A percentile compares a stretch with the other conserved stretches of the same genome.
Evolutionary conservation across 2,888 invertebrate species (phyloP).

Genomic region (Sinohyriopsis cumingii): DNA sequence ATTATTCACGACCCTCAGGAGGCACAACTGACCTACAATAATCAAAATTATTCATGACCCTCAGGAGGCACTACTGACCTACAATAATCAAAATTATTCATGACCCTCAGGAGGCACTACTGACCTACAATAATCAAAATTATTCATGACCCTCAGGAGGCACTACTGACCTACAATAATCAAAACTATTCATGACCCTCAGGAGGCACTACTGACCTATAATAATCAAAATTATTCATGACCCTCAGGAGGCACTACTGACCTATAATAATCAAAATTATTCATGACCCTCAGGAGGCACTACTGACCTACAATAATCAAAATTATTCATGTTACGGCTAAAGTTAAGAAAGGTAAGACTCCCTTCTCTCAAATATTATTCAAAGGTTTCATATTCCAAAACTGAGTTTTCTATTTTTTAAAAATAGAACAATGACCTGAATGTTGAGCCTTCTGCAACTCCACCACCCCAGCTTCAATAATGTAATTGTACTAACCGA

Average conservation of each 20-base stretch:
- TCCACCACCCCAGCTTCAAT: no score
- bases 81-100: background rate
- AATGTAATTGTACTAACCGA: no score
- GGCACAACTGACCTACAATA: background rate
- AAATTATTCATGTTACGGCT: background rate
- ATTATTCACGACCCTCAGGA: background rate
- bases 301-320: background rate
- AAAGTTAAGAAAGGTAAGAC: background rate
- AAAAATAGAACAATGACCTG: no score
- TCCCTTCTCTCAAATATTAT: no score
- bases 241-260: background rate
- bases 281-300: constrained; percentile 39
- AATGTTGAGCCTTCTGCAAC: no score
- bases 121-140: background rate
- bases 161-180: background rate
- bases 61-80: background rate
- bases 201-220: background rate
- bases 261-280: background rate
- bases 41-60: background rate
- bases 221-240: background rate
- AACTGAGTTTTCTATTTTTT: no score
- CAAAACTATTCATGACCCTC: background rate
- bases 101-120: background rate
- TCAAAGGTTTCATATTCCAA: no score
- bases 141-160: background rate